Evolutionary conservation across 2,797 vertebrate genomes (phyloP).

Genomic region (Pseudomugil gertrudae): DNA sequence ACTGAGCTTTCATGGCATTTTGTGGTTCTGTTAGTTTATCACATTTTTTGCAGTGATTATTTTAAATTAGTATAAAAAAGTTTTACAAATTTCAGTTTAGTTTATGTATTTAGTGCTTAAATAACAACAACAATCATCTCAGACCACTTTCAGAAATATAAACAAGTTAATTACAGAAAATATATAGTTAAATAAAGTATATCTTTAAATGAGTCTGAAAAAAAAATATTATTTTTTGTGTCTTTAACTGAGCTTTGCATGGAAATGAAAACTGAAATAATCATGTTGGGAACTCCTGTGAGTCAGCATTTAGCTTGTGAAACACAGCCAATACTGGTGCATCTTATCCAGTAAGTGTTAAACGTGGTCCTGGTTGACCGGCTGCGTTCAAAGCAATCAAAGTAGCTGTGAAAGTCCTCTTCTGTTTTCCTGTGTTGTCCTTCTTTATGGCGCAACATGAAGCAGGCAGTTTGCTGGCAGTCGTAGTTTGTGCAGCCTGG

Average conservation of each 20-base stretch:
- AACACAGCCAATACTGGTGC: background rate
- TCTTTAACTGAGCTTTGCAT: background rate
- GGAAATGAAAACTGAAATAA: background rate
- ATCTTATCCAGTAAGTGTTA: background rate
- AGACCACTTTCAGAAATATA: background rate
- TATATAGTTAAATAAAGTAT: too few relatives aligned
- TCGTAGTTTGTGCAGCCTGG: conserved; percentile 79
- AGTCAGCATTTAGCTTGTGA: conserved; percentile 13
- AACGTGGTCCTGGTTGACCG: conserved; percentile 45
- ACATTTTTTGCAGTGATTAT: background rate
- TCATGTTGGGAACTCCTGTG: background rate
- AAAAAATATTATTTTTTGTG: background rate
- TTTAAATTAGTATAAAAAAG: background rate
- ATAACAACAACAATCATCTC: background rate
- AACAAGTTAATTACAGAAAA: too few relatives aligned
- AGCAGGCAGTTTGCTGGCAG: conserved; percentile 82
- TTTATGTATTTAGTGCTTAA: too few relatives aligned
- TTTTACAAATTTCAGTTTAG: background rate
- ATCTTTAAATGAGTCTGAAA: too few relatives aligned
- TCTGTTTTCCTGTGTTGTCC: conserved; percentile 45
- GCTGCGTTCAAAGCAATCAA: conserved; percentile 65
- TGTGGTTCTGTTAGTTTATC: background rate
- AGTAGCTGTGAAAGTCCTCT: conserved; percentile 73
- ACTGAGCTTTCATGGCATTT: background rate
- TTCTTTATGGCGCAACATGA: conserved; percentile 68